These are phyloP conservation scores for Avahi laniger DNA, from an alignment of 2,797 vertebrate species.

Conservation along the genomic window DNA sequence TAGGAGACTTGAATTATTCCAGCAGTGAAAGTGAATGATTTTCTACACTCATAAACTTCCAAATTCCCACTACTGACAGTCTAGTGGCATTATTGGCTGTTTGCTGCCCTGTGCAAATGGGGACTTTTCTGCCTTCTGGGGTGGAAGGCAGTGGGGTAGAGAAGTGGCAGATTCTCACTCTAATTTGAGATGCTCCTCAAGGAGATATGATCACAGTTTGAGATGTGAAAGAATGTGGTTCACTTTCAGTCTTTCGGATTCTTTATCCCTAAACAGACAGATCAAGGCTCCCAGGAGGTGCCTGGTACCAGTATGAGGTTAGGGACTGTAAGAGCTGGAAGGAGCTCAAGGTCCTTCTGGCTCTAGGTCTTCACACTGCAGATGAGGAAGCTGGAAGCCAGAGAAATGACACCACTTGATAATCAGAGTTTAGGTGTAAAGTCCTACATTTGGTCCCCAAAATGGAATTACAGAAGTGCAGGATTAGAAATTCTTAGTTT, in stretches of 20 bases:
- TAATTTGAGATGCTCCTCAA: background rate
- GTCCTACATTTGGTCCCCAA: background rate
- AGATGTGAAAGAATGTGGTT: background rate
- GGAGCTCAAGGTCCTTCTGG: background rate
- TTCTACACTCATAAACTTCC: slow-evolving; percentile 39
- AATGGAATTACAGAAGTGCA: background rate
- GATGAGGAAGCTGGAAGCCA: background rate
- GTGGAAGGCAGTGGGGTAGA: background rate
- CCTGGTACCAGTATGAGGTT: background rate
- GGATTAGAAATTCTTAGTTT: background rate
- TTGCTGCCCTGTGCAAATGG: background rate
- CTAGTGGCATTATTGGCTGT: background rate
- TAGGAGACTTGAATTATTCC: background rate
- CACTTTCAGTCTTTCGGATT: background rate
- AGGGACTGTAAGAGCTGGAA: background rate
- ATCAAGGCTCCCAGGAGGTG: background rate
- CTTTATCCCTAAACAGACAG: background rate
- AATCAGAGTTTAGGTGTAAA: background rate
- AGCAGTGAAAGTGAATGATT: slow-evolving; percentile 53
- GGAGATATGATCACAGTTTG: background rate
- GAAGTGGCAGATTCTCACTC: background rate
- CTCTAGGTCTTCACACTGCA: background rate
- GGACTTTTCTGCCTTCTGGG: background rate
- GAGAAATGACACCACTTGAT: background rate
- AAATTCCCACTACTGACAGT: background rate